Base-by-base conservation (phyloP, 1,140 invertebrate genomes). In the Hestina assimilis region DNA sequence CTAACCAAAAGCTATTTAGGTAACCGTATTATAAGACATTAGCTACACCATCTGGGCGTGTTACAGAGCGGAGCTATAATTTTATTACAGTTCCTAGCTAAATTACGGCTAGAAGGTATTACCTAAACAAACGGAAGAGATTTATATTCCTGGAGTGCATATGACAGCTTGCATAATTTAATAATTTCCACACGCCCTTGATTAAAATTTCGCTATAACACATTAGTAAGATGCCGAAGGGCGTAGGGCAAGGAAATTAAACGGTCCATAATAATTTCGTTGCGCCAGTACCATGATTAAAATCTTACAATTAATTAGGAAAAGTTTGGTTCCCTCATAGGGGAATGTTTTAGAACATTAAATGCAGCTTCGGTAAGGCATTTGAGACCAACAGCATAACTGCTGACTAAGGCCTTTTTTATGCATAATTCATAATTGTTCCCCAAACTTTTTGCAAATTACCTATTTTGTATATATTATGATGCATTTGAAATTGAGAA, bases 191-290 rank as follows among this genome's bases (percentile, higher is more conserved):
- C 76, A 87, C 79, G 74, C 82, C 81, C 82, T 82, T 84, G 79
- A 87, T 87, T 87, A 87, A 83, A 87, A 84, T 87, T 85, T 85
- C 68, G 75, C 75, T 79, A 79, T 85, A 77, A 82, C 77, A 82
- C 79, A 83, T 87, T 87, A 83, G 62, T 46, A 75, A 77, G 74
- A 78, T 52, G 79, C 76, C 75, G 66, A 68, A 83, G 80, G 82
- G 79, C 69, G 79, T 65, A 77, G 79, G 79, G 72, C 75, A 79
- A 78, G 72, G 70, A 83, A 87, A 87, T 87, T 87, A 87, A 87
- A 80, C 82, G 76, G 71, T 67, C 82, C 74, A 84, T 87, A 80
- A 85, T 83, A 83, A 87, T 85, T 84, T 79, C 55, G 76, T 78
- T 78, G 80, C 70, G 80, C 72, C 75, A 79, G 79, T 71, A 73